Evolutionary conservation across 2,797 vertebrate species (phyloP), one percentile per base, ranked within the genome.

Genomic region (Leuciscus waleckii): DNA sequence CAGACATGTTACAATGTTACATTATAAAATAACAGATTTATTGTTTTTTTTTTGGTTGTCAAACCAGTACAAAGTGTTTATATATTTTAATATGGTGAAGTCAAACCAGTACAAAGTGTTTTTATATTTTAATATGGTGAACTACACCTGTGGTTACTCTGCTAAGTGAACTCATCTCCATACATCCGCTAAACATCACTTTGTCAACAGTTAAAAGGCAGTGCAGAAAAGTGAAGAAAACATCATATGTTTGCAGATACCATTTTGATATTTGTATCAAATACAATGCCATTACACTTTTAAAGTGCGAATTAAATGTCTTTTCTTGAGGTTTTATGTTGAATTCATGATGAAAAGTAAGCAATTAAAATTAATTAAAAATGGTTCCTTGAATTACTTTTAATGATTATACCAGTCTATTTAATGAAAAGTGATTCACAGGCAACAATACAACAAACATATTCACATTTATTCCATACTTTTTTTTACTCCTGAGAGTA

Each of bases 111-210:
- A n/a, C 56, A n/a, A n/a, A 13, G 4, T 74, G 43, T 51, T 74
- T 17, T 2, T 46, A 26, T 71, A 23, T 51, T 16, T 29, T 51
- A 51, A 74, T 32, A 51, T 32, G 2, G 9, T 74, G 16, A 74
- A 13, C 17, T 74, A 32, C 43, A 73, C 43, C 26, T 35, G 73
- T 54, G 73, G 73, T 75, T 75, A 35, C 73, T 54, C 46, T 35
- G 46, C 46, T 11, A 51, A 46, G 9, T 46, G 7, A 73, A 26
- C 2, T 46, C 0, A 3, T 32, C 17, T 51, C 51, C 16, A 35
- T 7, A 75, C 29, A 51, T 51, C 29, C 9, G 41, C n/a, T 29
- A 49, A 19, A 49, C 9, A 46, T 26, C 41, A 49, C 41, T 3
- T 21, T 21, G 26, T 51, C 26, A 51, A 19, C 26, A 49, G 41